Percentiles rank a stretch among this genome's conserved stretches.
Evolutionary conservation across 2,113 vertebrate genomes (phyloP).

Genomic region (Picathartes gymnocephalus): DNA sequence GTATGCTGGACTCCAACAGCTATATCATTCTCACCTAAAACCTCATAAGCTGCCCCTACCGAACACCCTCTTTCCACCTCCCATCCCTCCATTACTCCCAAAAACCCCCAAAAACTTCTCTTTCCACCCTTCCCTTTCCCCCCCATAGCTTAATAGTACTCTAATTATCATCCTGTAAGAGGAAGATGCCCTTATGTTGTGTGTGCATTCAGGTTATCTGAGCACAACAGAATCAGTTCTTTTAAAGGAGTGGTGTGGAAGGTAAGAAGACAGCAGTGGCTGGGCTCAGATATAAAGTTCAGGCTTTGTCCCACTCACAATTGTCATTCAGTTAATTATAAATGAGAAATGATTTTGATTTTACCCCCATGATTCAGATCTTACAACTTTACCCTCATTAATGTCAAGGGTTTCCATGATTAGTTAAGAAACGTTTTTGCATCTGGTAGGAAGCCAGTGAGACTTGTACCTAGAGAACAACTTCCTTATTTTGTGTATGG

Average conservation of each 20-base stretch:
- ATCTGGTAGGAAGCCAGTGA: not conserved
- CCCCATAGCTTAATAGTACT: not conserved
- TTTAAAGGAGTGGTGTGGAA: not conserved
- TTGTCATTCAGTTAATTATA: not conserved
- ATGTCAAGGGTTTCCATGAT: not conserved
- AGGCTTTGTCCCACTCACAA: not conserved
- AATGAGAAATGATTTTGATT: not conserved
- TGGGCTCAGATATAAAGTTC: not conserved
- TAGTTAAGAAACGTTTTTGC: not conserved
- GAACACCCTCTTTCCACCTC: rapidly evolving
- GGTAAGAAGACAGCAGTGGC: not conserved
- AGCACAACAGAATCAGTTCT: not conserved
- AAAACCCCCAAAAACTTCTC: not conserved
- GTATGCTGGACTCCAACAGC: not conserved
- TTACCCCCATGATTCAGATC: not conserved
- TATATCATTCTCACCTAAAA: not conserved
- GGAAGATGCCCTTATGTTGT: not conserved
- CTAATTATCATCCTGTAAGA: not conserved
- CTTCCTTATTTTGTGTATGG: not conserved
- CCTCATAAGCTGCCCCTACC: rapidly evolving
- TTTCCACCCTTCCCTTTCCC: not conserved
- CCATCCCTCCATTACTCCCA: not conserved
- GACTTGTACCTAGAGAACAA: not conserved
- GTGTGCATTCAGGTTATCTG: not conserved
- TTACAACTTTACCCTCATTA: not conserved